Conservation (phyloP, 2,113 vertebrate species). For the Dascyllus trimaculatus region DNA sequence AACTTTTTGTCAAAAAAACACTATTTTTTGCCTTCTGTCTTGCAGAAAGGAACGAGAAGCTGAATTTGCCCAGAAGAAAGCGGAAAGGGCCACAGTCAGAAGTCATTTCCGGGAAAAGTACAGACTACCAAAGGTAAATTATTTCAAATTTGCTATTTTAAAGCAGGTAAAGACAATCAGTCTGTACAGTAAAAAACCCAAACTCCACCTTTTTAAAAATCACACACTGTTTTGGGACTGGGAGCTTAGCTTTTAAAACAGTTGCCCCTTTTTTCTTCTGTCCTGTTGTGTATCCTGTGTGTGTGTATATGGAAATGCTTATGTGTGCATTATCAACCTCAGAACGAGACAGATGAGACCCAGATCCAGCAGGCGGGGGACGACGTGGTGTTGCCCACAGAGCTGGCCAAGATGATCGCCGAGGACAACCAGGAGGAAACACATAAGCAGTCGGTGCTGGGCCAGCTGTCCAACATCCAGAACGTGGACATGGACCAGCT, state of each 20-base stretch:
- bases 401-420: slow-evolving; percentile 98
- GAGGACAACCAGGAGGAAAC: slow-evolving; percentile 95
- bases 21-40: slow-evolving; percentile 13
- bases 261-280: background rate
- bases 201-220: background rate
- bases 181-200: background rate
- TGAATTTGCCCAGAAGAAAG: slow-evolving; percentile 94
- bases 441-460: slow-evolving; percentile 91
- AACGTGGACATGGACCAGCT: slow-evolving; percentile 94
- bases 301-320: background rate
- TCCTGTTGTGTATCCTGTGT: background rate
- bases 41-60: slow-evolving; percentile 94
- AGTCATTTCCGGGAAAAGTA: slow-evolving; percentile 97
- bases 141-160: background rate
- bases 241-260: background rate
- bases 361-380: slow-evolving; percentile 96
- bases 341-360: slow-evolving; percentile 93
- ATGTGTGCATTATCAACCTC: slow-evolving; percentile 33
- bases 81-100: slow-evolving; percentile 93
- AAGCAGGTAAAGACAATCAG: background rate
- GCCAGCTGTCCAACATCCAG: slow-evolving; percentile 95
- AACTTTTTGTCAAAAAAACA: too few species aligned
- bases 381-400: slow-evolving; percentile 92
- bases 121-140: slow-evolving; percentile 92
- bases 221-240: background rate